Percentiles rank a stretch among this genome's conserved stretches.
phyloP scores from a whole-genome alignment of 92 coral and sea anemone genomes.

The Palythoa caribaeorum region DNA sequence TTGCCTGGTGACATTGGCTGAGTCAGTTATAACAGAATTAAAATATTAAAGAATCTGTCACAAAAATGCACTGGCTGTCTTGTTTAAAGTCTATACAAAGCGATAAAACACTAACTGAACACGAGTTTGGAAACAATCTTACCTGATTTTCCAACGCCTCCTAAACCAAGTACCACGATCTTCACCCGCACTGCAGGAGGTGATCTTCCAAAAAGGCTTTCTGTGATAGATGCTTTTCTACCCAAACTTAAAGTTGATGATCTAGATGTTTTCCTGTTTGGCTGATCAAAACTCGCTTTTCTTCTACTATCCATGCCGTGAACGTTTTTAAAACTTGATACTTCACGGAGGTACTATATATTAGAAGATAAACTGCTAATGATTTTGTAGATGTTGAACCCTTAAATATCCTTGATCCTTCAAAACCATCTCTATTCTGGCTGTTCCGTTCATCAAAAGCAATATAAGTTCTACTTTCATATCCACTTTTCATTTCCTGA shows the following conservation, averaged over 20 bases:
- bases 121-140: background rate
- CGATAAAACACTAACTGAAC: too few relatives aligned
- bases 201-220: constrained; percentile 14
- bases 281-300: constrained; percentile 4
- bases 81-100: too few relatives aligned
- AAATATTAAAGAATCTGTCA: too few relatives aligned
- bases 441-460: too few relatives aligned
- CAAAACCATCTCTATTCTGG: background rate
- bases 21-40: too few relatives aligned
- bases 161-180: constrained; percentile 5
- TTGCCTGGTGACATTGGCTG: too few relatives aligned
- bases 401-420: background rate
- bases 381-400: background rate
- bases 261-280: constrained; percentile 32
- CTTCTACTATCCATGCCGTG: constrained; percentile 1
- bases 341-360: background rate
- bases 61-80: too few relatives aligned
- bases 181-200: constrained; percentile 3
- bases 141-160: constrained; percentile 34
- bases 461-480: background rate
- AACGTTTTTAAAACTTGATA: too few relatives aligned
- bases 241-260: background rate
- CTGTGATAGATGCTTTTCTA: constrained; percentile 17
- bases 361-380: background rate
- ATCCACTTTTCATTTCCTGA: constrained; percentile 20